phyloP scores from a whole-genome alignment of 2,797 vertebrate species.

The Borostomias antarcticus region DNA sequence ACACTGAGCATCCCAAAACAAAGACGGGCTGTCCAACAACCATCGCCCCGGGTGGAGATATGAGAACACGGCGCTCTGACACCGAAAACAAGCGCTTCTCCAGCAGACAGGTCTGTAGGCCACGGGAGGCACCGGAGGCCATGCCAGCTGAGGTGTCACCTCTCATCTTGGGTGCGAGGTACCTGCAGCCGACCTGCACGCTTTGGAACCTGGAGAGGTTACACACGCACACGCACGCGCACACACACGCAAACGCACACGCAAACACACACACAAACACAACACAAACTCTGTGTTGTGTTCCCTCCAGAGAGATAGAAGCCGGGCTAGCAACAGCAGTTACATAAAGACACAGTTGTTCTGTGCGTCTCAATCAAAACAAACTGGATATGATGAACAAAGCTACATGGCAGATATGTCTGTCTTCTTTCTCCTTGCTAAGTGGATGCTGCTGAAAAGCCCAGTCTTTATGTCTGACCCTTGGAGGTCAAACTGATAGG shows the following conservation, averaged over 20 bases:
- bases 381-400: slow-evolving; percentile 58
- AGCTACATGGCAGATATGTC: slow-evolving; percentile 54
- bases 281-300: not conserved
- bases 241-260: not conserved
- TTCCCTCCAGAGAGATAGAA: not conserved
- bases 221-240: not conserved
- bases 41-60: slow-evolving; percentile 35
- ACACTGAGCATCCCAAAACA: not conserved
- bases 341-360: slow-evolving; percentile 67
- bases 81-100: slow-evolving; percentile 27
- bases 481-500: slow-evolving; percentile 34
- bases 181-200: slow-evolving; percentile 23
- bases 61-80: slow-evolving; percentile 36
- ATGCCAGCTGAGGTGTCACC: slow-evolving; percentile 22
- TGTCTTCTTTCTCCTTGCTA: slow-evolving; percentile 55
- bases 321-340: slow-evolving; percentile 18
- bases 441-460: slow-evolving; percentile 74
- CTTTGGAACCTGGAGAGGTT: slow-evolving; percentile 32
- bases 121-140: slow-evolving; percentile 15
- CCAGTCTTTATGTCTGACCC: slow-evolving; percentile 1
- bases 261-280: not conserved
- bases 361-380: slow-evolving; percentile 49
- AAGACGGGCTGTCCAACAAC: slow-evolving; percentile 20
- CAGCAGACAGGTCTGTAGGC: slow-evolving; percentile 36
- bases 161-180: slow-evolving; percentile 34